These are phyloP conservation scores for Pseudotriccus pelzelni DNA, from an alignment of 2,797 vertebrate genomes.

Conservation along the genomic window DNA sequence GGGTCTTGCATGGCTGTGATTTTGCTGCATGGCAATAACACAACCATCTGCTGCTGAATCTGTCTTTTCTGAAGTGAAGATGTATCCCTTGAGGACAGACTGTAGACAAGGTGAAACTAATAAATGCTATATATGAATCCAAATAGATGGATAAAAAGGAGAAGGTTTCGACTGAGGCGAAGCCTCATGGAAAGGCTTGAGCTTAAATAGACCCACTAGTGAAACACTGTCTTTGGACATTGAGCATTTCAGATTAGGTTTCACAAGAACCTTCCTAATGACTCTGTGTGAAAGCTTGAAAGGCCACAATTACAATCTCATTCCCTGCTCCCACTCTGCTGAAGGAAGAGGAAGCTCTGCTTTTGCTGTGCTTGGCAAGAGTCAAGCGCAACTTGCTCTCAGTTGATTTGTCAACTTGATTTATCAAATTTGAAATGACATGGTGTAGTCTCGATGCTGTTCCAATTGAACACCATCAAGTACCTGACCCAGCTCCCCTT, in stretches of 20 bases:
- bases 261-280: not conserved
- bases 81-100: not conserved
- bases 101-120: not conserved
- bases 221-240: not conserved
- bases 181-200: not conserved
- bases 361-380: not conserved
- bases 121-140: not conserved
- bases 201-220: not conserved
- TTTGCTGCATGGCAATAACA: not conserved
- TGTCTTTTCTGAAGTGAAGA: not conserved
- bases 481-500: not conserved
- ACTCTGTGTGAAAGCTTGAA: not conserved
- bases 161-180: not conserved
- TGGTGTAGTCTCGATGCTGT: not conserved
- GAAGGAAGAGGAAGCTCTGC: not conserved
- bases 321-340: not conserved
- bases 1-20: not conserved
- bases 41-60: not conserved
- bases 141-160: not conserved
- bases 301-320: not conserved
- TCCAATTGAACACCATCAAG: not conserved
- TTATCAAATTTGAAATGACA: not conserved
- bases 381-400: not conserved
- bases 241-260: not conserved
- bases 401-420: not conserved